A percentile compares a stretch with the other conserved stretches of the same genome.
These are phyloP conservation scores for Trilocha varians DNA, from an alignment of 2,888 invertebrate genomes.

Conservation along the genomic window DNA sequence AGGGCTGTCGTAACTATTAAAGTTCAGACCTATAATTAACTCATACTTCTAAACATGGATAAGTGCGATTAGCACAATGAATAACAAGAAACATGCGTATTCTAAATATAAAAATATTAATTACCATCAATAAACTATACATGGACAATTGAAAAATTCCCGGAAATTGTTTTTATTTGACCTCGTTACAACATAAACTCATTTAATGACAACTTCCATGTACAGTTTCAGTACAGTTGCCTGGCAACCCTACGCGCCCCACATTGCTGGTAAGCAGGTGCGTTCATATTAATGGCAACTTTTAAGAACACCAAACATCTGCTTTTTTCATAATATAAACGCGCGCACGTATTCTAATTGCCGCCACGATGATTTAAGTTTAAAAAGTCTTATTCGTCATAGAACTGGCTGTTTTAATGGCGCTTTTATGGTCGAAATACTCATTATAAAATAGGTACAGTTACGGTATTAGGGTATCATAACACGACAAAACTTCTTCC, in stretches of 20 bases:
- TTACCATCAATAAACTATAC: background rate
- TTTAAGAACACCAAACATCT: conserved; percentile 53
- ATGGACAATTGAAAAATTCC: background rate
- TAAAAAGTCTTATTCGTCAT: conserved; percentile 19
- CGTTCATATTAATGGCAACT: conserved; percentile 46
- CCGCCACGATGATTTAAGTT: conserved; percentile 38
- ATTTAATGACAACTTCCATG: background rate
- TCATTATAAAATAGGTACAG: conserved; percentile 19
- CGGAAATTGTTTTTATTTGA: background rate
- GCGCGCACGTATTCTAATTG: conserved; percentile 51
- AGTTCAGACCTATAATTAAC: too few relatives aligned
- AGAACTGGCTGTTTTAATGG: conserved; percentile 26
- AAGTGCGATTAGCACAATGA: too few relatives aligned
- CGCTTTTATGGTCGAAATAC: conserved; percentile 25
- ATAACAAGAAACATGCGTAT: background rate
- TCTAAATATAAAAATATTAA: background rate
- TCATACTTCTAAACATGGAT: too few relatives aligned
- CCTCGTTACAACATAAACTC: background rate
- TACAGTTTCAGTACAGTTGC: conserved; percentile 5
- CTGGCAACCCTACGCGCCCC: conserved; percentile 26
- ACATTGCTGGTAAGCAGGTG: conserved; percentile 51
- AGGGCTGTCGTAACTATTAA: conserved; percentile 12
- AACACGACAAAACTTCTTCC: too few relatives aligned
- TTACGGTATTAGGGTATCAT: conserved; percentile 8
- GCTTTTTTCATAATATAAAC: conserved; percentile 61